Percentiles rank a stretch among this genome's conserved stretches.
These are phyloP conservation scores for Sesia apiformis DNA, from an alignment of 2,888 invertebrate genomes.

Conservation along the genomic window DNA sequence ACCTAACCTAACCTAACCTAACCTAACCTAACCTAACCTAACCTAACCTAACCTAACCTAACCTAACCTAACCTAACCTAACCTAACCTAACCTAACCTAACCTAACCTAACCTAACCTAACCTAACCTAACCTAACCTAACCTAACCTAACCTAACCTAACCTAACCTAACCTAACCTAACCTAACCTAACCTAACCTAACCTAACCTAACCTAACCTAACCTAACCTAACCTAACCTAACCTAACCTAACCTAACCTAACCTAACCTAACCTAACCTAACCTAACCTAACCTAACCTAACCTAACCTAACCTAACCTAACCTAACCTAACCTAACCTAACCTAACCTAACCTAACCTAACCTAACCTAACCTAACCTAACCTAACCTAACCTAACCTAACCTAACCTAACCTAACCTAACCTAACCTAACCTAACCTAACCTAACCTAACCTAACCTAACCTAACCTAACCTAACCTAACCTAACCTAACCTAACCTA, in stretches of 20 bases:
- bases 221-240: slow-evolving; percentile 1
- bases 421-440: slow-evolving; percentile 1
- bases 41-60: slow-evolving; percentile 1
- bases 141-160: slow-evolving; percentile 1
- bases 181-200: slow-evolving; percentile 1
- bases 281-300: slow-evolving; percentile 1
- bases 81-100: slow-evolving; percentile 1
- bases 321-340: slow-evolving; percentile 1
- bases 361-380: slow-evolving; percentile 1
- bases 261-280: slow-evolving; percentile 1
- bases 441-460: slow-evolving; percentile 1
- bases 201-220: slow-evolving; percentile 1
- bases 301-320: slow-evolving; percentile 1
- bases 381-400: slow-evolving; percentile 1
- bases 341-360: slow-evolving; percentile 1
- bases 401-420: slow-evolving; percentile 1
- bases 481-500: slow-evolving; percentile 1
- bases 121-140: slow-evolving; percentile 1
- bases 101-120: slow-evolving; percentile 1
- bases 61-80: slow-evolving; percentile 1
- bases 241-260: slow-evolving; percentile 1
- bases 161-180: slow-evolving; percentile 1
- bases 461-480: slow-evolving; percentile 1
- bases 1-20: slow-evolving; percentile 1
- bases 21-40: slow-evolving; percentile 1